Conservation (phyloP, 1,140 invertebrate species). For the Centruroides sculpturatus region DNA sequence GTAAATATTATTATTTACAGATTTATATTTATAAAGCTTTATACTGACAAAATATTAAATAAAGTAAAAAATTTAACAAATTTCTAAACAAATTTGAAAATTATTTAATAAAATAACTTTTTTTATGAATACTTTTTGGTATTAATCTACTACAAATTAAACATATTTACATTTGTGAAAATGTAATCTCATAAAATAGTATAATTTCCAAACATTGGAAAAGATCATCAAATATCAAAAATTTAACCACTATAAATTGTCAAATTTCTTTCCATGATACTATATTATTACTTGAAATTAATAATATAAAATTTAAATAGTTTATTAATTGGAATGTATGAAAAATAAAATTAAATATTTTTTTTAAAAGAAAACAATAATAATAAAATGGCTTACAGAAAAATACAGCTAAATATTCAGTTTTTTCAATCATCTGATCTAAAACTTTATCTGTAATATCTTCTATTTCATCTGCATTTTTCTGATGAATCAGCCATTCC, state of each 20-base stretch:
- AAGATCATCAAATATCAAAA: neutral
- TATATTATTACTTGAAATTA: neutral
- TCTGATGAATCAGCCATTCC: conserved; percentile 83
- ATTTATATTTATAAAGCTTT: no score
- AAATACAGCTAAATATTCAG: conserved; percentile 78
- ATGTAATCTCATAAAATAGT: no score
- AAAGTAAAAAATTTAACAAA: no score
- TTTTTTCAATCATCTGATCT: conserved; percentile 70
- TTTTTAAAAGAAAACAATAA: neutral
- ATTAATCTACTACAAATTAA: no score
- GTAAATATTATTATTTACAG: no score
- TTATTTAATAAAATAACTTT: no score
- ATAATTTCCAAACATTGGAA: neutral
- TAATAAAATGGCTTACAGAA: conserved; percentile 57
- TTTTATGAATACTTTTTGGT: no score
- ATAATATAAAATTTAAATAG: neutral
- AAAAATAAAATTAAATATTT: neutral
- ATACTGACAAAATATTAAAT: no score
- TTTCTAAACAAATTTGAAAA: no score
- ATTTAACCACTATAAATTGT: neutral
- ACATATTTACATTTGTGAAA: no score
- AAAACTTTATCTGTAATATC: conserved; percentile 61
- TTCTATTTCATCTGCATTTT: conserved; percentile 75
- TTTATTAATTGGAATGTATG: neutral
- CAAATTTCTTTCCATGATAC: neutral